Conservation (phyloP, 2,113 vertebrate genomes). For the Prionailurus bengalensis region DNA sequence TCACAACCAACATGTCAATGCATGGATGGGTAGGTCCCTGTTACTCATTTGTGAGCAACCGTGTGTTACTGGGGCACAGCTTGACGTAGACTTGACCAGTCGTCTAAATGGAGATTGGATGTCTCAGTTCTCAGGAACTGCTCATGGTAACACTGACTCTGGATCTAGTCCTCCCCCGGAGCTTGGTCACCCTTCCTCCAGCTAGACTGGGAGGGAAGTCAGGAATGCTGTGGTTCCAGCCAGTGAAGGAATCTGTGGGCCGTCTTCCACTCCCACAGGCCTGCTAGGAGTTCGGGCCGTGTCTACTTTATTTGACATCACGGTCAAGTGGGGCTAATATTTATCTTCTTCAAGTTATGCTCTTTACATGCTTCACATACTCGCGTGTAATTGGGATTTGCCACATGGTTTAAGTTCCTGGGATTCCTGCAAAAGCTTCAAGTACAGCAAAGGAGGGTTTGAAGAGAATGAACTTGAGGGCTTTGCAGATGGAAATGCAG, state of each 20-base stretch:
- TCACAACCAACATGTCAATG: accelerated
- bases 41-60: accelerated
- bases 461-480: not conserved
- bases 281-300: accelerated
- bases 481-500: not conserved
- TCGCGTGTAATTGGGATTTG: not conserved
- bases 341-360: not conserved
- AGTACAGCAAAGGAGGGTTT: no score
- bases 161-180: accelerated
- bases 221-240: accelerated
- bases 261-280: accelerated
- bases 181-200: accelerated
- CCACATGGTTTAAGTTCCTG: not conserved
- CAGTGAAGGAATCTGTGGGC: accelerated
- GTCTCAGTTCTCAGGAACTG: not conserved
- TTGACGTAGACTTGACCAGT: accelerated
- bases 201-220: accelerated
- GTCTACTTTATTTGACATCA: not conserved
- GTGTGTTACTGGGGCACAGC: accelerated
- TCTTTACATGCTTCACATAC: not conserved
- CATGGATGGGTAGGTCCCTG: accelerated
- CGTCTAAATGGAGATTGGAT: accelerated
- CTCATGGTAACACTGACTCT: accelerated
- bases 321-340: not conserved
- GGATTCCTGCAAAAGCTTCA: not conserved